A percentile compares a stretch with the other conserved stretches of the same genome.
Evolutionary conservation across 2,797 vertebrate species (phyloP).

Genomic region (Sebastes vulpes): DNA sequence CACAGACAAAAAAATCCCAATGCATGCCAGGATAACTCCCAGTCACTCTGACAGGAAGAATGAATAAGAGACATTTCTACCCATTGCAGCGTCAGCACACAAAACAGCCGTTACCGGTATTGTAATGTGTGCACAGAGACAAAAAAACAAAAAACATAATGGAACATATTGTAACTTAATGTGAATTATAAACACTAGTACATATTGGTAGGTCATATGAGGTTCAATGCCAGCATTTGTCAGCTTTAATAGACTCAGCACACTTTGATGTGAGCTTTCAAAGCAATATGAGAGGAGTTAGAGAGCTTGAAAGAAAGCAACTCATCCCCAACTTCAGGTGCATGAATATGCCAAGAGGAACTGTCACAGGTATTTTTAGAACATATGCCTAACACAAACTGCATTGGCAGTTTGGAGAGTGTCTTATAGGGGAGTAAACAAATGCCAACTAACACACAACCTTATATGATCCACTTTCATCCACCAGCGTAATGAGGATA

Average conservation of each 20-base stretch:
- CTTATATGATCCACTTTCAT: neutral
- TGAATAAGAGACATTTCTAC: slow-evolving; percentile 12
- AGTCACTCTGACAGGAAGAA: slow-evolving; percentile 3
- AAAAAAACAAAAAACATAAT: neutral
- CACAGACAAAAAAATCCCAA: neutral
- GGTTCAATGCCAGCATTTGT: neutral
- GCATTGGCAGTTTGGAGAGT: neutral
- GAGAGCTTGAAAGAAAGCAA: neutral
- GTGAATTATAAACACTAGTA: neutral
- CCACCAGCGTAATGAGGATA: neutral
- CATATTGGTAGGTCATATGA: neutral
- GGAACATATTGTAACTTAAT: neutral
- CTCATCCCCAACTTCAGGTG: neutral
- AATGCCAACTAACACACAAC: neutral
- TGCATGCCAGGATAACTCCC: neutral
- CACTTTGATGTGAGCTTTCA: slow-evolving; percentile 25
- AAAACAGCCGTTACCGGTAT: slow-evolving; percentile 4
- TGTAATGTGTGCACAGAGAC: neutral
- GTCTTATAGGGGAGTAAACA: neutral
- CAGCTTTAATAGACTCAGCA: neutral
- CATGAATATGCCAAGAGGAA: neutral
- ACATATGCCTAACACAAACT: neutral
- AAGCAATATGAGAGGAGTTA: neutral
- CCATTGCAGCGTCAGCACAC: slow-evolving; percentile 6
- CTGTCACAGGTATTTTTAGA: neutral